Percentiles rank a stretch among this genome's conserved stretches.
Conservation (phyloP, 2,888 invertebrate genomes). For the Pandemis corylana region DNA sequence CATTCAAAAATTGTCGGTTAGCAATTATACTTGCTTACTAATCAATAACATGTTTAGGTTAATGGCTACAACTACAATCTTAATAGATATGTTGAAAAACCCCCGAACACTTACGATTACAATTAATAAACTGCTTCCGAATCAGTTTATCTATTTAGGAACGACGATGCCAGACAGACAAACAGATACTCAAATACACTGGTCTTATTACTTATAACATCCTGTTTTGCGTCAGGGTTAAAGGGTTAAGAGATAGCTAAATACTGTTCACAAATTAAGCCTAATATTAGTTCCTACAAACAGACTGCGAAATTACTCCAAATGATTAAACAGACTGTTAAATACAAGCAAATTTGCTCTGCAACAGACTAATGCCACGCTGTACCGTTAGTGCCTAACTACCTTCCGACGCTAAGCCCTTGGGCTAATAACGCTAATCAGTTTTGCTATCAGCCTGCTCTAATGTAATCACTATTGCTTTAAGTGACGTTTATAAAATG, state of each 20-base stretch:
- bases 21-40: no score
- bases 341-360: background rate
- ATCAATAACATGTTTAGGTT: no score
- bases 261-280: background rate
- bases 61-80: no score
- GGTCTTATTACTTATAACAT: no score
- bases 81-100: no score
- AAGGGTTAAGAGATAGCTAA: background rate
- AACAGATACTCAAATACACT: no score
- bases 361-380: slow-evolving; percentile 3
- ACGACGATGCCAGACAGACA: no score
- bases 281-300: background rate
- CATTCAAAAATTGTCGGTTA: background rate
- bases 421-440: slow-evolving; percentile 6
- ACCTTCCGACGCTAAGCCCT: background rate
- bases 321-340: slow-evolving; percentile 1
- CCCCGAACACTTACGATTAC: no score
- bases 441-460: slow-evolving; percentile 2
- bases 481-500: background rate
- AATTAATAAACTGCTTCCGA: no score
- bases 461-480: slow-evolving; percentile 1
- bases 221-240: background rate
- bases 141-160: no score
- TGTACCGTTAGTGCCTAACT: slow-evolving; percentile 6
- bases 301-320: slow-evolving; percentile 3